Evolutionary conservation across 2,113 vertebrate species (phyloP).

Genomic region (Herpetotheres cachinnans): DNA sequence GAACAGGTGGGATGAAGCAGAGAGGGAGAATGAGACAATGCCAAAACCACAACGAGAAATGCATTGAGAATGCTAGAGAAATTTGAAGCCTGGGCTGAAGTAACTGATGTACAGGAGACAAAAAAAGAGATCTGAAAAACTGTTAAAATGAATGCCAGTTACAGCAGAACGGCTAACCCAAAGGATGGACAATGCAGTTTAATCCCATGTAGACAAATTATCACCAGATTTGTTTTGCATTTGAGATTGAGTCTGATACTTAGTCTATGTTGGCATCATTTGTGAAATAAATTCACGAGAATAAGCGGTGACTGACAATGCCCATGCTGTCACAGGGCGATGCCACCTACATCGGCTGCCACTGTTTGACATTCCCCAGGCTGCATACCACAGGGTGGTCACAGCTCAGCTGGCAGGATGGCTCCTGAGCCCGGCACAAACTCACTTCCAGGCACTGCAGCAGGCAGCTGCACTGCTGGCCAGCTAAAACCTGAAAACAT

Average conservation of each 20-base stretch:
- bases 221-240: neutral
- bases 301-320: neutral
- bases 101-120: neutral
- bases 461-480: neutral
- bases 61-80: neutral
- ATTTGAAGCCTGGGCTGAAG: neutral
- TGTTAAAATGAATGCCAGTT: neutral
- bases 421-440: neutral
- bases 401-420: neutral
- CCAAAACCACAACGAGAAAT: neutral
- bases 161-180: neutral
- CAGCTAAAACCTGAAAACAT: neutral
- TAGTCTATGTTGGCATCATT: neutral
- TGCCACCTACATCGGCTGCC: rapidly evolving
- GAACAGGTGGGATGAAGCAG: neutral
- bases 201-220: neutral
- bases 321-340: neutral
- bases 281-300: neutral
- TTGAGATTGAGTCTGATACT: neutral
- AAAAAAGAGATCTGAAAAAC: neutral
- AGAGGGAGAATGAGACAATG: neutral
- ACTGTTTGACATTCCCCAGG: neutral
- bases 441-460: neutral
- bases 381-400: neutral
- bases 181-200: neutral